A percentile compares a stretch with the other conserved stretches of the same genome.
Conservation (phyloP, 2,888 invertebrate genomes). For the Drosophila cognata region DNA sequence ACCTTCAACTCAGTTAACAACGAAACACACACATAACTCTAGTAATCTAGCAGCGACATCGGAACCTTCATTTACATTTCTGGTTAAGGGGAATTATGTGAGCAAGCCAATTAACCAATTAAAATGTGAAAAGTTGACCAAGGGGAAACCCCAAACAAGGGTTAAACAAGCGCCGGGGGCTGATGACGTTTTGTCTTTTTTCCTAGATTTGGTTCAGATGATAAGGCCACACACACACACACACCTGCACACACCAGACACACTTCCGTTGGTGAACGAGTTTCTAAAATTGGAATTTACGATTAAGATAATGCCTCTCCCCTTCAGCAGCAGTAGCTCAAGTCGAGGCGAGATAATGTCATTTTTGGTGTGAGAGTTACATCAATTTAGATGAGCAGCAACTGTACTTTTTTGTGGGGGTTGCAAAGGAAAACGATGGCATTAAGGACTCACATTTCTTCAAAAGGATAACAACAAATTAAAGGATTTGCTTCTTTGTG, state of each 20-base stretch:
- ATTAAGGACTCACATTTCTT: constrained; percentile 61
- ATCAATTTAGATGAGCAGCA: constrained; percentile 51
- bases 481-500: constrained; percentile 66
- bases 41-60: constrained; percentile 13
- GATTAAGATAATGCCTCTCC: constrained; percentile 40
- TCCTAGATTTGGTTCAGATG: constrained; percentile 38
- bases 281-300: constrained; percentile 62
- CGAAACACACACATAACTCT: background rate
- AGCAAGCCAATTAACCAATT: constrained; percentile 77
- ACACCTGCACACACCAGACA: constrained; percentile 50
- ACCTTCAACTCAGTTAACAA: background rate
- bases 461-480: constrained; percentile 72
- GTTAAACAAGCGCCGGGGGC: constrained; percentile 43
- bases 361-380: constrained; percentile 54
- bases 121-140: constrained; percentile 62
- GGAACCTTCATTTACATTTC: constrained; percentile 55
- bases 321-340: constrained; percentile 43
- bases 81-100: constrained; percentile 50
- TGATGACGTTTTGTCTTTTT: constrained; percentile 46
- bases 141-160: constrained; percentile 33
- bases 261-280: constrained; percentile 12
- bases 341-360: constrained; percentile 49
- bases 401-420: constrained; percentile 37
- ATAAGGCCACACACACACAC: constrained; percentile 51
- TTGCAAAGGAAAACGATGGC: constrained; percentile 11